Base-by-base conservation (phyloP, 2,888 invertebrate genomes). In the Leucophenga maculata region DNA sequence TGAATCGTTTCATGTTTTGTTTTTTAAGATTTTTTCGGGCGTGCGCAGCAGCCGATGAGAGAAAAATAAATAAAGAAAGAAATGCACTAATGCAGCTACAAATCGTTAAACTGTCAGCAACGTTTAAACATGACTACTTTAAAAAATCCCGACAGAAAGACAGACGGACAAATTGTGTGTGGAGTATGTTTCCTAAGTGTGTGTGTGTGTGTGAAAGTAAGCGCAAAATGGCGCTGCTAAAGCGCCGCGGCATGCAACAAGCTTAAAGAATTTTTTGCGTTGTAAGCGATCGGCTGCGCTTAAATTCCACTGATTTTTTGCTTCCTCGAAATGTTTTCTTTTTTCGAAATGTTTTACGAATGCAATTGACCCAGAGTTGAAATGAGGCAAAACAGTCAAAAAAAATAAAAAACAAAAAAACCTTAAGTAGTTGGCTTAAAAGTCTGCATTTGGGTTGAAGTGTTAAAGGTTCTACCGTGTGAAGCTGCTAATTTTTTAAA, bases 81-180 rank as follows among this genome's bases (percentile, higher is more conserved):
- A 73, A 71, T 69, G 78, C 78, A 78, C 80, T 82, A 83, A 81
- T 83, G 85, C 82, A 78, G 81, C 78, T 80, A 84, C 86, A 85
- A 85, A 85, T 86, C 85, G 85, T 84, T 85, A 80, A 86, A 82
- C 82, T 85, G 85, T 85, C 85, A 86, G 77, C 81, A 78, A 78
- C 82, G 79, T 77, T 86, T 83, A 84, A 81, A 83, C 62, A 64
- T 64, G 48, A 64, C 26, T 32, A 60, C 60, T 39, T 39, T 39
- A 39, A 39, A 39, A 39, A 39, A 39, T 39, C 39, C 39, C 39
- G 39, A 39, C 39, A 6, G 32, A 32, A n/a, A n/a, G n/a, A n/a
- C 32, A 39, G 39, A 39, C 39, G 8, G 39, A 39, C 39, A 39
- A 39, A 39, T 39, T 39, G 39, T 39, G 39, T 39, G 39, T 39